Base-by-base conservation (phyloP, 2,888 invertebrate species). In the Trilocha varians region DNA sequence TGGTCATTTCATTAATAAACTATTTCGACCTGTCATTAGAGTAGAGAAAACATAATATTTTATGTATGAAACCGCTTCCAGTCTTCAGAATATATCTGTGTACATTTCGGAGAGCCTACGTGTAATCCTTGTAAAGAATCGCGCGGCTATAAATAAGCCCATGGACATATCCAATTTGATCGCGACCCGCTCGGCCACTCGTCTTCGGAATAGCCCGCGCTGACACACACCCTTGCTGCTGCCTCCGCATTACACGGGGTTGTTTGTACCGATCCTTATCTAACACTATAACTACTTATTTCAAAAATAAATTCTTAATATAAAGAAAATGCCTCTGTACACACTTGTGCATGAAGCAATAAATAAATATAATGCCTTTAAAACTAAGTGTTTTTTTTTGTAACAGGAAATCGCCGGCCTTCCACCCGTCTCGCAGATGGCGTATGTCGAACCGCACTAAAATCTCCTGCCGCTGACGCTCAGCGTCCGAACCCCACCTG, bases 121-220 rank as follows among this genome's bases (percentile, higher is more conserved):
- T 34, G 42, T 43, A 39, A 36, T 44, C 44, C 49, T 35, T 13
- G 35, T 39, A 37, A 43, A 49, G 47, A 49, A 50, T 50, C 45
- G 53, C 42, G 41, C 9, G 45, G 41, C 49, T 41, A 53, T 55
- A 55, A 55, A 55, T 55, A 55, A 48, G 42, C 40, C 45, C 44
- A 50, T 48, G 55, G 55, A 53, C 55, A 50, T 44, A 53, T 52
- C 50, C 55, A 53, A 55, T 53, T 55, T 52, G 50, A 52, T 52
- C 48, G 48, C 34, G 41, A 43, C 45, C 41, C 41, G 37, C 37
- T 38, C 36, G 49, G 41, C 52, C 50, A 45, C 48, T 50, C 49
- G 48, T 51, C 51, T 51, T 51, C 40, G 36, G 46, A 43, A 46
- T 43, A 43, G 43, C 33, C 38, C 32, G 18, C 14, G 36, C 38